A percentile compares a stretch with the other conserved stretches of the same genome.
phyloP scores from a whole-genome alignment of 2,113 vertebrate species.

The Nothoprocta perdicaria region DNA sequence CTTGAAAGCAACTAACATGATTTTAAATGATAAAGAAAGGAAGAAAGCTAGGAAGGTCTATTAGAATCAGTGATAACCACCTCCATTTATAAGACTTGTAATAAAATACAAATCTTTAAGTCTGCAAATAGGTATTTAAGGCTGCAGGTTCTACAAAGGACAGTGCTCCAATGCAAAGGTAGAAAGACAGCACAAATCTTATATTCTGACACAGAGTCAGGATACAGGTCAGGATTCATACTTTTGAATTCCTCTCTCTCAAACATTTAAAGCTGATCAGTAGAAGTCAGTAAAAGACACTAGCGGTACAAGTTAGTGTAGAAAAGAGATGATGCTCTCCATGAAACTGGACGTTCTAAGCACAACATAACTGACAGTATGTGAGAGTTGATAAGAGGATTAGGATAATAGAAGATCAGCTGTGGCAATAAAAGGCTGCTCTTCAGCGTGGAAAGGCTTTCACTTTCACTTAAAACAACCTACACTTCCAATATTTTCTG shows the following conservation, averaged over 20 bases:
- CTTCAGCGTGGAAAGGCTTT: background rate
- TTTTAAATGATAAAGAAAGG: background rate
- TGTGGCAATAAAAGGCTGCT: background rate
- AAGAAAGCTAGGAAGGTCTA: background rate
- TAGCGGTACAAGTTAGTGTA: background rate
- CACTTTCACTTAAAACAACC: background rate
- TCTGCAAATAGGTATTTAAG: background rate
- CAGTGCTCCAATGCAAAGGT: background rate
- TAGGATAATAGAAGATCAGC: background rate
- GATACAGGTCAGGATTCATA: background rate
- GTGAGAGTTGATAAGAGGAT: background rate
- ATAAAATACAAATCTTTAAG: background rate
- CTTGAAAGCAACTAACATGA: constrained; percentile 36
- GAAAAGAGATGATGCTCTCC: background rate
- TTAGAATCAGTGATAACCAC: background rate
- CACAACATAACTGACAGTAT: background rate
- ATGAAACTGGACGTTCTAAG: background rate
- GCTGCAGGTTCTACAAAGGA: background rate
- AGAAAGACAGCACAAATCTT: background rate
- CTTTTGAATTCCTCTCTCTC: background rate
- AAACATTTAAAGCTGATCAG: background rate
- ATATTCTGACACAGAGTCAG: background rate
- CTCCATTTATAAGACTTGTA: background rate
- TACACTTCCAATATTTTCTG: constrained; percentile 3
- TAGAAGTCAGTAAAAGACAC: background rate